These are phyloP conservation scores for Corvus hawaiiensis DNA, from an alignment of 2,113 vertebrate genomes.

Conservation along the genomic window DNA sequence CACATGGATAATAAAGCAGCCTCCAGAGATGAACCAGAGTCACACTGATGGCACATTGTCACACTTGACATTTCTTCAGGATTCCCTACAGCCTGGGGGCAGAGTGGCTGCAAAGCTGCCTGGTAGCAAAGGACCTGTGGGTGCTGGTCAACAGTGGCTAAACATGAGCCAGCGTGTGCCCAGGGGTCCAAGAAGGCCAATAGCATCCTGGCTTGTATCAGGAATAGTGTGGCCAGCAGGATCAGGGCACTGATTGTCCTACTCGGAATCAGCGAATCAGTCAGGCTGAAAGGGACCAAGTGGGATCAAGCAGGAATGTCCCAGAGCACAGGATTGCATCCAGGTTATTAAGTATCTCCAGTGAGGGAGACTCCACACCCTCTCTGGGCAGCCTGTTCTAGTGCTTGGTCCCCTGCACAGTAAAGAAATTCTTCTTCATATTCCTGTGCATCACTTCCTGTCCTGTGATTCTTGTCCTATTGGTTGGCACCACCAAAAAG, in stretches of 20 bases:
- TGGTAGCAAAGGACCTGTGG: not conserved
- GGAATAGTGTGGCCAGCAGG: not conserved
- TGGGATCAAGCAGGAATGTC: not conserved
- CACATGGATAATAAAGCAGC: not conserved
- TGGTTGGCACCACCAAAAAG: not conserved
- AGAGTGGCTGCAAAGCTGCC: not conserved
- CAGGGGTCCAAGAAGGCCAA: not conserved
- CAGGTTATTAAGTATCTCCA: not conserved
- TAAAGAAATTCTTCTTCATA: not conserved
- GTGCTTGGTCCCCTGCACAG: not conserved
- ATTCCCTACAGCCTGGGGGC: not conserved
- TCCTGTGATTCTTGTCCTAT: not conserved
- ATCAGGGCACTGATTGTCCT: not conserved
- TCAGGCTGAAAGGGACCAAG: not conserved
- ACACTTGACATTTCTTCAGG: accelerated
- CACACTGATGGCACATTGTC: not conserved
- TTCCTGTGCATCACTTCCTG: not conserved
- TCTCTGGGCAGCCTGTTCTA: not conserved
- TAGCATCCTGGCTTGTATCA: not conserved
- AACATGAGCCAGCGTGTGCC: not conserved
- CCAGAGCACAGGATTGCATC: not conserved
- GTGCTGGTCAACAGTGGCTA: not conserved
- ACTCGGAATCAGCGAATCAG: not conserved
- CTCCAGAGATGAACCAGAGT: not conserved
- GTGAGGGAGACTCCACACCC: not conserved